Evolutionary conservation across 2,797 vertebrate genomes (phyloP), one percentile per base, ranked within the genome.

Genomic region (Enteromius trimaculatus): DNA sequence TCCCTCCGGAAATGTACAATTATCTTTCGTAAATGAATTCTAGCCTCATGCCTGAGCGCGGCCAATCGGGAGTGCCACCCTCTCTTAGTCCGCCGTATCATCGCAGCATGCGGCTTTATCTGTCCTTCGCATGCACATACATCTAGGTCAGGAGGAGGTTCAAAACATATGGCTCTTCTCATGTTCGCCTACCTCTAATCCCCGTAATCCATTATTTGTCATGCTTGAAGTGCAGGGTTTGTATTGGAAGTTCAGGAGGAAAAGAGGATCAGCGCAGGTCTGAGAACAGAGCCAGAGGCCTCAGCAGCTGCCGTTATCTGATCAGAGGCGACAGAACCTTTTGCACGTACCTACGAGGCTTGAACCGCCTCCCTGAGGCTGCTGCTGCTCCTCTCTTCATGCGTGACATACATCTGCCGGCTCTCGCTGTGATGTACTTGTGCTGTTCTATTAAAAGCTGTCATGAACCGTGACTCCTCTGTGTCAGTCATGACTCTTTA

Each of bases 21-120:
- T 92, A 92, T 91, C 87, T 91, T 86, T 69, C 6, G 51, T 88
- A 93, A 95, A 94, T 93, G 90, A 92, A 93, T 94, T 93, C 90
- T 83, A 86, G 88, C 86, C 89, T 72, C 83, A 87, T 74, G 77
- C 42, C 0, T 23, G 85, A 79, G 76, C 76, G 51, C 37, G 83
- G 17, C 1, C 4, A 11, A 53, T 79, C 44, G 2, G 19, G 0
- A 44, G 72, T 0, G 10, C 37, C 42, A 17, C 76, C 53, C 37
- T 34, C 51, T 79, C 29, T 60, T 7, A 17, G 68, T 44, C 49
- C 3, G 42, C 23, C 0, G 8, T 14, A 23, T 60, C 17, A 44
- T 37, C 21, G 44, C 75, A 21, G 49, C 39, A n/a, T 39, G 79
- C 51, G 49, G 51, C 82, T 91, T 92, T 90, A 91, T 90, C 79